These are phyloP conservation scores for Epirrhoe tristata DNA, from an alignment of 2,888 invertebrate genomes.

Conservation along the genomic window DNA sequence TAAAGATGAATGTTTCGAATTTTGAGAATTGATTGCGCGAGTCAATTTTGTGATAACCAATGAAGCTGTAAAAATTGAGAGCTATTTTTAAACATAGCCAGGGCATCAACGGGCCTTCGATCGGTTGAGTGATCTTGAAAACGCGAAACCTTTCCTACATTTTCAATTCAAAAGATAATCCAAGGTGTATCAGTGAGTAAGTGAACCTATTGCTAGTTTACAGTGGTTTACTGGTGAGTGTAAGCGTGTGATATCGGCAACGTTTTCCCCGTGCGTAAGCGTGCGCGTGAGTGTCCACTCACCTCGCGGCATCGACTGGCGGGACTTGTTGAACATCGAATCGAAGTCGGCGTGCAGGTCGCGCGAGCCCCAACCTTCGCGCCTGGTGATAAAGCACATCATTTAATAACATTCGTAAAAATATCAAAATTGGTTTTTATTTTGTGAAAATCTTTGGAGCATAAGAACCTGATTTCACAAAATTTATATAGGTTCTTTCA, in stretches of 20 bases:
- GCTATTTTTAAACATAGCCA: not conserved
- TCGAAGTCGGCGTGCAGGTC: constrained; percentile 90
- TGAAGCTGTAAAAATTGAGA: not conserved
- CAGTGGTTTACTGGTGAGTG: constrained; percentile 42
- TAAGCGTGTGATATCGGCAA: constrained; percentile 64
- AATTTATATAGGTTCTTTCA: too few relatives aligned
- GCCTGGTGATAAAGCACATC: constrained; percentile 55
- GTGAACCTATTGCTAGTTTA: constrained; percentile 20
- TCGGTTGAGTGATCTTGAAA: not conserved
- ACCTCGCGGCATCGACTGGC: constrained; percentile 89
- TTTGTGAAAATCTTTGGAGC: not conserved
- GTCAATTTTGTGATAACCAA: not conserved
- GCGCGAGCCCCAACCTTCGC: constrained; percentile 86
- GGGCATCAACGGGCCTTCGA: not conserved
- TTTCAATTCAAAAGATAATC: not conserved
- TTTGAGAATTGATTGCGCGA: constrained; percentile 9
- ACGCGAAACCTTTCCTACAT: not conserved
- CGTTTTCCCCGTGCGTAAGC: constrained; percentile 71
- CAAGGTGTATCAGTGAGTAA: not conserved
- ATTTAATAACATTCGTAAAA: constrained; percentile 9
- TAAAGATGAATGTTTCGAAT: constrained; percentile 33
- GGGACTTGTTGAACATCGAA: constrained; percentile 87
- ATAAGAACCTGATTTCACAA: too few relatives aligned
- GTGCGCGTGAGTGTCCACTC: constrained; percentile 66
- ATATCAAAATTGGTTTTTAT: not conserved